Evolutionary conservation across 2,113 vertebrate species (phyloP).

Genomic region (Oreochromis spilurus): DNA sequence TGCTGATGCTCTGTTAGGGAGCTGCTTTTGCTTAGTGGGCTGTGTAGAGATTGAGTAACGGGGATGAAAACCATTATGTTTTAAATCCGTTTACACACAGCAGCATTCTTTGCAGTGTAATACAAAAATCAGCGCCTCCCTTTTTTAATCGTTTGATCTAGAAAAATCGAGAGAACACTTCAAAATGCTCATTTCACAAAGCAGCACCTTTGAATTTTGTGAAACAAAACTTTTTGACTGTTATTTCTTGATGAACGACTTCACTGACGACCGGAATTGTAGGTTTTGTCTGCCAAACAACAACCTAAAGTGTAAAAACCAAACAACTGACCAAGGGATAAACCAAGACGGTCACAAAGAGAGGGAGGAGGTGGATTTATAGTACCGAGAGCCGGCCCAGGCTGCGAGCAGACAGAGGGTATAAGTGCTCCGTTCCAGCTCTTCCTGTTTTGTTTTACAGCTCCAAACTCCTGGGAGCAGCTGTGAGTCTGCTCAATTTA

Average conservation of each 20-base stretch:
- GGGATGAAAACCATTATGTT: not conserved
- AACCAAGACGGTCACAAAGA: not conserved
- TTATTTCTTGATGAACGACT: not conserved
- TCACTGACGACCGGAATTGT: fast-evolving
- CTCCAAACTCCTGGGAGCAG: conserved; percentile 49
- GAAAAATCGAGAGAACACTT: not conserved
- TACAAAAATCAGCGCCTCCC: not conserved
- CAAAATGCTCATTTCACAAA: not conserved
- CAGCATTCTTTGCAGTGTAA: not conserved
- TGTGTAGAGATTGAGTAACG: not conserved
- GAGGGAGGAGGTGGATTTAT: not conserved
- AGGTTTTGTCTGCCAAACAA: not conserved
- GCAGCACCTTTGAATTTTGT: not conserved
- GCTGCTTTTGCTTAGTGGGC: not conserved
- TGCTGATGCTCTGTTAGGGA: not conserved
- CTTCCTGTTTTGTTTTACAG: conserved; percentile 36
- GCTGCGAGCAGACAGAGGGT: not conserved
- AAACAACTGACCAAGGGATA: not conserved
- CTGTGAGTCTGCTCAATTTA: conserved; percentile 66
- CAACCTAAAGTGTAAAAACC: not conserved
- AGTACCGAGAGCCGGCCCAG: not conserved
- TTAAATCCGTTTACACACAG: not conserved
- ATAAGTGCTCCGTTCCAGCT: conserved; percentile 13
- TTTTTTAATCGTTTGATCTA: not conserved
- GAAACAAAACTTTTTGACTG: not conserved